phyloP scores from a whole-genome alignment of 2,888 invertebrate genomes.

The Axea sp. region DNA sequence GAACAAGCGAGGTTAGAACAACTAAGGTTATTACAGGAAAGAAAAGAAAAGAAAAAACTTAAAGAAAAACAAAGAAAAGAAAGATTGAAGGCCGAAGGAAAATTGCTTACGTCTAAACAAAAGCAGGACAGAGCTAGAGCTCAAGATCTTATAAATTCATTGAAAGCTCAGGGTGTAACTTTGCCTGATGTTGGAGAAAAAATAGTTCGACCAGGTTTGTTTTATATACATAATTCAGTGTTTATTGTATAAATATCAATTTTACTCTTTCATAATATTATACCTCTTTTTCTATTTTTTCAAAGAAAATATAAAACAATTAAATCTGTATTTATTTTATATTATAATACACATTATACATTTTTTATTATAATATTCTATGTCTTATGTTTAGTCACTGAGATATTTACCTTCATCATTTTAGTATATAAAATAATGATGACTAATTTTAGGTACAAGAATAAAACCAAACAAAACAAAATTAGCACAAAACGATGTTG shows the following conservation, averaged over 20 bases:
- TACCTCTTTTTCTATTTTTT: no score
- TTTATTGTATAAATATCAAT: no score
- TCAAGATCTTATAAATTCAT: conserved; percentile 91
- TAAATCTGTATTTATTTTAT: no score
- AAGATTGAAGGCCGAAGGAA: conserved; percentile 97
- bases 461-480: conserved; percentile 86
- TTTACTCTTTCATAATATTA: no score
- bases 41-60: conserved; percentile 92
- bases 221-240: no score
- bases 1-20: conserved; percentile 88
- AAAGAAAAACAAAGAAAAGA: conserved; percentile 96
- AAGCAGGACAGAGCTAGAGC: conserved; percentile 94
- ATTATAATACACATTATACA: no score
- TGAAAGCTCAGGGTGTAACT: conserved; percentile 93
- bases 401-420: no score
- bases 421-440: no score
- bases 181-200: conserved; percentile 86
- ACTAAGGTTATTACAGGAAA: conserved; percentile 89
- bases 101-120: conserved; percentile 94
- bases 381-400: no score
- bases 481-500: conserved; percentile 83
- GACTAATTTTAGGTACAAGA: conserved; percentile 87
- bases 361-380: no score
- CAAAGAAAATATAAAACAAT: no score
- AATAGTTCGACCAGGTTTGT: conserved; percentile 80